A percentile compares a stretch with the other conserved stretches of the same genome.
phyloP scores from a whole-genome alignment of 2,113 vertebrate species.

The Mus musculus region GRCm39 chr4:48549001-48549500 shows the following conservation, averaged over 20 bases:
- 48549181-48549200: constrained; percentile 51
- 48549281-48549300: constrained; percentile 33
- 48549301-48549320: constrained; percentile 38
- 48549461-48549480: constrained; percentile 74
- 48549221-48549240: constrained; percentile 13
- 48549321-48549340: constrained; percentile 51
- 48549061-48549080: neutral
- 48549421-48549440: constrained; percentile 77
- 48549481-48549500: constrained; percentile 71
- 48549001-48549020: neutral
- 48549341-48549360: constrained; percentile 76
- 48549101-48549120: neutral
- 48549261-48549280: neutral
- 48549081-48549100: neutral
- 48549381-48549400: constrained; percentile 74
- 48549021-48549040: neutral
- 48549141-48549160: neutral
- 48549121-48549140: neutral
- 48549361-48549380: constrained; percentile 78
- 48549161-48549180: constrained; percentile 47
- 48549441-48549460: constrained; percentile 77
- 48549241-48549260: neutral
- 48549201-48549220: constrained; percentile 23
- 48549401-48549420: constrained; percentile 82
- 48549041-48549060: neutral